A percentile compares a stretch with the other conserved stretches of the same genome.
Evolutionary conservation across 2,113 vertebrate species (phyloP).

Genomic region (Percina caprodes): DNA sequence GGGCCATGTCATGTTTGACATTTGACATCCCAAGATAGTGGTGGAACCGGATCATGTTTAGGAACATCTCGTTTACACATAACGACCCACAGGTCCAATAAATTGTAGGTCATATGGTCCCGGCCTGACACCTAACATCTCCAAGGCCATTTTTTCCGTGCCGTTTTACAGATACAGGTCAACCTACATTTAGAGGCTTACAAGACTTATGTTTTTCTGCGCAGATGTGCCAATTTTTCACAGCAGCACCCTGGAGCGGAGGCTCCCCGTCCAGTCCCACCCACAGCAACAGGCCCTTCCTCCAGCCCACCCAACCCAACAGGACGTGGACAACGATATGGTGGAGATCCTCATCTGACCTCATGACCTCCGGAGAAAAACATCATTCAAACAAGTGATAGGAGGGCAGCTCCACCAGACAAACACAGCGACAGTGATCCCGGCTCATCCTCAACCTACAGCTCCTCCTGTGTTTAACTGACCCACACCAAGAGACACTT

Average conservation of each 20-base stretch:
- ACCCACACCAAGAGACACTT: conserved; percentile 7
- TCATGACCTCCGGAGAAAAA: not conserved
- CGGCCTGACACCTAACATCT: not conserved
- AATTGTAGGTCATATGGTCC: too few species aligned
- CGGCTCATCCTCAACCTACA: not conserved
- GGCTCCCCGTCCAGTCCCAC: conserved; percentile 73
- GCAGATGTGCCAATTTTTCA: conserved; percentile 82
- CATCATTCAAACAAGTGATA: not conserved
- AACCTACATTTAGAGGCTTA: not conserved
- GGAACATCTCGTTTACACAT: too few species aligned
- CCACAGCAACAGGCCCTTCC: conserved; percentile 46
- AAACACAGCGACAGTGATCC: not conserved
- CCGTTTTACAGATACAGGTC: not conserved
- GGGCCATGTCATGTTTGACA: too few species aligned
- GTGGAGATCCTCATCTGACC: conserved; percentile 87
- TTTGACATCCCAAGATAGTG: too few species aligned
- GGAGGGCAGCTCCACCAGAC: not conserved
- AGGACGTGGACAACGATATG: conserved; percentile 84
- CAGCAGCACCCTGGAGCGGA: conserved; percentile 83
- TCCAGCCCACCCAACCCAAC: conserved; percentile 54
- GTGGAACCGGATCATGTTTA: too few species aligned
- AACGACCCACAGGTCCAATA: too few species aligned
- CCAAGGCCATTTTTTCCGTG: not conserved
- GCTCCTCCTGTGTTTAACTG: not conserved
- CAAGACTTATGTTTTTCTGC: not conserved